Percentiles rank a stretch among this genome's conserved stretches.
phyloP scores from a whole-genome alignment of 2,888 invertebrate species.

The Phaonia tiefii region DNA sequence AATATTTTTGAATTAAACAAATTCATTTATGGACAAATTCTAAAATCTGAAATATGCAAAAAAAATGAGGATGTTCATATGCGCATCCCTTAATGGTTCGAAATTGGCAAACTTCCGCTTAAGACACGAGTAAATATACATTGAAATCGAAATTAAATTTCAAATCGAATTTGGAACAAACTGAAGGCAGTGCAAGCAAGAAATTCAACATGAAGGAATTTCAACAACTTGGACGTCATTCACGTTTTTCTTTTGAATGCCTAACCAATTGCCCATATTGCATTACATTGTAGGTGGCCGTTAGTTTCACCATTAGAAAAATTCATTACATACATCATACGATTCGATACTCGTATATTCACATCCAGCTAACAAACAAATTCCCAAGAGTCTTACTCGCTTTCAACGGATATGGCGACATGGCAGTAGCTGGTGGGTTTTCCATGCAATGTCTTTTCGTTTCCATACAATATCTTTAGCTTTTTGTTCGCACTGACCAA shows the following conservation, averaged over 20 bases:
- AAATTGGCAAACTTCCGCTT: slow-evolving; percentile 32
- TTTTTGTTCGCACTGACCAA: background rate
- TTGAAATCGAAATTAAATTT: background rate
- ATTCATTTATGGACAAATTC: too few relatives aligned
- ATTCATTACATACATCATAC: too few relatives aligned
- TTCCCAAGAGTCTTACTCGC: background rate
- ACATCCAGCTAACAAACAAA: background rate
- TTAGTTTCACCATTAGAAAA: slow-evolving; percentile 4
- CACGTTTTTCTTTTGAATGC: too few relatives aligned
- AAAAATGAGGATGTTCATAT: background rate
- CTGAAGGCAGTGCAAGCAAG: background rate
- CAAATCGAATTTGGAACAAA: slow-evolving; percentile 27
- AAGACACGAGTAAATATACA: background rate
- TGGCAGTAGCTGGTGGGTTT: background rate
- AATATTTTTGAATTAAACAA: background rate
- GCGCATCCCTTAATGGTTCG: background rate
- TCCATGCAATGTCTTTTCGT: background rate
- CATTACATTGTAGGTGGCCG: background rate
- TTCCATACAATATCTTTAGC: background rate
- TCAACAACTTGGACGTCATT: slow-evolving; percentile 10
- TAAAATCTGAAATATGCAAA: background rate
- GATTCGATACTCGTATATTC: background rate
- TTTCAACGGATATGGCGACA: slow-evolving; percentile 57
- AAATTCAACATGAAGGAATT: slow-evolving; percentile 34
- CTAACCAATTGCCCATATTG: background rate